Percentiles rank a stretch among this genome's conserved stretches.
phyloP scores from a whole-genome alignment of 2,113 vertebrate genomes.

The Ammospiza caudacuta region DNA sequence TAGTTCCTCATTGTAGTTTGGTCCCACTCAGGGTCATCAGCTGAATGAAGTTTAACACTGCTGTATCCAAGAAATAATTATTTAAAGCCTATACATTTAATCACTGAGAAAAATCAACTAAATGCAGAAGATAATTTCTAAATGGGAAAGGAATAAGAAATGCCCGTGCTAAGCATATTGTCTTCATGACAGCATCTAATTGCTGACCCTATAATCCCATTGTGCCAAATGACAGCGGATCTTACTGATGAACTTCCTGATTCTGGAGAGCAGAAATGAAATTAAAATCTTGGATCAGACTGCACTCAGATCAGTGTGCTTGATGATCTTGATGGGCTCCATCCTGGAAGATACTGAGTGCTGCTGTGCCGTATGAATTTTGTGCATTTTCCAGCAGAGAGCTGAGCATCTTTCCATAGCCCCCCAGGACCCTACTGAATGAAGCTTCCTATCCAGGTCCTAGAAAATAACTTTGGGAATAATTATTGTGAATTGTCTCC shows the following conservation, averaged over 20 bases:
- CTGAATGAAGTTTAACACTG: not conserved
- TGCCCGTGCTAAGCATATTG: conserved; percentile 57
- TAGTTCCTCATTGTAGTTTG: not conserved
- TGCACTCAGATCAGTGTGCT: conserved; percentile 13
- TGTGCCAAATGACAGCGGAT: conserved; percentile 69
- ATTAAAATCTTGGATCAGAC: conserved; percentile 68
- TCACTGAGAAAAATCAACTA: conserved; percentile 41
- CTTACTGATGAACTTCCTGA: conserved; percentile 74
- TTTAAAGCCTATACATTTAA: conserved; percentile 29
- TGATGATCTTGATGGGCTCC: conserved; percentile 30
- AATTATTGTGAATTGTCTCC: conserved; percentile 64
- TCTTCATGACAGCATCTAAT: conserved; percentile 72
- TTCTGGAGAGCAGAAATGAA: conserved; percentile 71
- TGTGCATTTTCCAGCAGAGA: not conserved
- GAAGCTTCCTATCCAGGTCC: conserved; percentile 21
- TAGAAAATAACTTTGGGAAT: conserved; percentile 54
- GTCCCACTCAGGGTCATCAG: not conserved
- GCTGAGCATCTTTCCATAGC: not conserved
- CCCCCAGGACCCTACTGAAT: not conserved
- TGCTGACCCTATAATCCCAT: conserved; percentile 72
- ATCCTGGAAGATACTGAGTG: not conserved
- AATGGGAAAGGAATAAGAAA: conserved; percentile 50
- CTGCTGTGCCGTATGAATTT: not conserved
- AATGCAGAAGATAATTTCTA: conserved; percentile 34
- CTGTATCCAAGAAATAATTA: not conserved